Conservation (phyloP, 2,797 vertebrate genomes). For the Cossypha heuglini region DNA sequence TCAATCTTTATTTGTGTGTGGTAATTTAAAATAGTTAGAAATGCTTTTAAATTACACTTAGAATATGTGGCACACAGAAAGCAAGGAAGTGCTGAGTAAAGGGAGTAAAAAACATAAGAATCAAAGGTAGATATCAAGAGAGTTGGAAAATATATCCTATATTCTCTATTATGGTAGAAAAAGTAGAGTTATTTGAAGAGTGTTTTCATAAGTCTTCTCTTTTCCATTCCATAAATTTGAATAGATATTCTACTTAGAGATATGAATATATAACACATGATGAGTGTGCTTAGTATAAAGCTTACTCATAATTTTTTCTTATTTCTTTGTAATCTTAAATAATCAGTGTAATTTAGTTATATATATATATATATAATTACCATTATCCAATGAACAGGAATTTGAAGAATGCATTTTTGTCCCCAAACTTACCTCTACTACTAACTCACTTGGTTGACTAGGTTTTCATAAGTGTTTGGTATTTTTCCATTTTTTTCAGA, state of each 20-base stretch:
- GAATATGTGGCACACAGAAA: not conserved
- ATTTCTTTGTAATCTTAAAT: conserved; percentile 35
- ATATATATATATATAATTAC: not conserved
- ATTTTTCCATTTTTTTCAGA: not conserved
- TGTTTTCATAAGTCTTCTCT: not conserved
- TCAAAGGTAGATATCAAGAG: not conserved
- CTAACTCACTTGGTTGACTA: not conserved
- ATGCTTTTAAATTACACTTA: not conserved
- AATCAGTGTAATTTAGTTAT: not conserved
- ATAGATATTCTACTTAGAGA: not conserved
- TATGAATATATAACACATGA: not conserved
- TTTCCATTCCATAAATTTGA: not conserved
- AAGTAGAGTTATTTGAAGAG: not conserved
- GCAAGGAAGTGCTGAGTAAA: not conserved
- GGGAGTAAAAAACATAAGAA: not conserved
- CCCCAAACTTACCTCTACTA: not conserved
- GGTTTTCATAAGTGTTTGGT: not conserved
- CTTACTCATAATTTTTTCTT: conserved; percentile 21
- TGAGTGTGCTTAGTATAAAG: not conserved
- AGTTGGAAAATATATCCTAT: not conserved
- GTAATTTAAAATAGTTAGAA: not conserved
- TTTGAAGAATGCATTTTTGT: not conserved
- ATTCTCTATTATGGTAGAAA: not conserved
- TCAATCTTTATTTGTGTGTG: not conserved
- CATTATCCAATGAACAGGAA: not conserved